Conservation (phyloP, 2,113 vertebrate genomes). For the Sardina pilchardus region DNA sequence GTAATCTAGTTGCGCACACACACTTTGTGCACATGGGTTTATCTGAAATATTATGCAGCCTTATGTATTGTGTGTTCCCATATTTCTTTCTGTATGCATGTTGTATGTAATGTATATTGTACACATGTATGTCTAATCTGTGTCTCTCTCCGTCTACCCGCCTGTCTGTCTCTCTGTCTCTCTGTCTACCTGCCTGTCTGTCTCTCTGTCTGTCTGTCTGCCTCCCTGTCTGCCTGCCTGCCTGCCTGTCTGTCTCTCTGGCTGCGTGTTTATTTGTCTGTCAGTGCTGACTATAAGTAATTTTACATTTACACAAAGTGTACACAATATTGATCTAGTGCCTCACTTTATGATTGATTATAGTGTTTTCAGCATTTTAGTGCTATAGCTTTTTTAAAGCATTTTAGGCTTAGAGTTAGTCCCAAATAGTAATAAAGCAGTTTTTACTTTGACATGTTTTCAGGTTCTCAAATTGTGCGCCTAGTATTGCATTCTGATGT, state of each 20-base stretch:
- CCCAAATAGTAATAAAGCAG: too few species aligned
- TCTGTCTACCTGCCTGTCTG: background rate
- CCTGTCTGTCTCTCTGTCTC: background rate
- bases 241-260: background rate
- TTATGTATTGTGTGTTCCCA: background rate
- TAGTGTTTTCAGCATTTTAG: background rate
- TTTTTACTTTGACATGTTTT: background rate
- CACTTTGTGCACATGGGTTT: background rate
- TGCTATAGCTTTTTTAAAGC: background rate
- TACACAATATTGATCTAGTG: background rate
- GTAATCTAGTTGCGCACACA: background rate
- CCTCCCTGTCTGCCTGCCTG: background rate
- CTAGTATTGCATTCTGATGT: background rate
- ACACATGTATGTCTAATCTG: background rate
- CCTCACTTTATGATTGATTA: background rate
- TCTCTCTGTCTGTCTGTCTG: background rate
- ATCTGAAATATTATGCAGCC: background rate
- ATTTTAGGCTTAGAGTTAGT: too few species aligned
- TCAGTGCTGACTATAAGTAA: background rate
- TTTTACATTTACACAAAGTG: background rate
- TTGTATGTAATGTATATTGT: background rate
- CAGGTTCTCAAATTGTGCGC: background rate
- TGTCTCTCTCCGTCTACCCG: background rate
- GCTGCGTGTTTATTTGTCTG: background rate
- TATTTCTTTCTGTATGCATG: background rate